These are phyloP conservation scores for Channallabes apus DNA, from an alignment of 2,797 vertebrate species.

Conservation along the genomic window DNA sequence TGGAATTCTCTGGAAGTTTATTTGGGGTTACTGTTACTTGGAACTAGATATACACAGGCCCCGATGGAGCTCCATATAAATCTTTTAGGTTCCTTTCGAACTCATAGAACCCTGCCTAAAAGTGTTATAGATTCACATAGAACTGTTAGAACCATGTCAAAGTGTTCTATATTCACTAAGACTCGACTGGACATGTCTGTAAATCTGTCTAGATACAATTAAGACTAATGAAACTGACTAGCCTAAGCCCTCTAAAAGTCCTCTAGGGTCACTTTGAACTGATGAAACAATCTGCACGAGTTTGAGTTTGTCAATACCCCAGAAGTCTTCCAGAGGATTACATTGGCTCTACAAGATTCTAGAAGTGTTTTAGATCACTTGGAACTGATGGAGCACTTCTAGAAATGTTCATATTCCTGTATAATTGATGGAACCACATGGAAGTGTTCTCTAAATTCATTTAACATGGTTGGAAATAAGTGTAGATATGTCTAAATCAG, in stretches of 20 bases:
- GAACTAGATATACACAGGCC: no score
- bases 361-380: background rate
- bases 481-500: no score
- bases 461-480: background rate
- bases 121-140: background rate
- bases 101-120: background rate
- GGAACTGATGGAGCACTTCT: background rate
- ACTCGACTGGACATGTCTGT: background rate
- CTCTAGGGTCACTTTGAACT: background rate
- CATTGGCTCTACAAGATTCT: background rate
- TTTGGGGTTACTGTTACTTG: no score
- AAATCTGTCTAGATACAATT: background rate
- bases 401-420: background rate
- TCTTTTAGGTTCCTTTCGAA: no score
- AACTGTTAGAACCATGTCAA: background rate
- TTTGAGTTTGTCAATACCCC: no score
- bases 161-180: fast-evolving
- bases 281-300: background rate
- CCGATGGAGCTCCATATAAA: no score
- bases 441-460: background rate
- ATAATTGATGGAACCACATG: background rate
- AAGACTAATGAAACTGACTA: background rate
- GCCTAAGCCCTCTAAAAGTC: background rate
- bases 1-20: no score
- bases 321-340: background rate